phyloP scores from a whole-genome alignment of 2,797 vertebrate species.

The Pseudochirops corinnae region DNA sequence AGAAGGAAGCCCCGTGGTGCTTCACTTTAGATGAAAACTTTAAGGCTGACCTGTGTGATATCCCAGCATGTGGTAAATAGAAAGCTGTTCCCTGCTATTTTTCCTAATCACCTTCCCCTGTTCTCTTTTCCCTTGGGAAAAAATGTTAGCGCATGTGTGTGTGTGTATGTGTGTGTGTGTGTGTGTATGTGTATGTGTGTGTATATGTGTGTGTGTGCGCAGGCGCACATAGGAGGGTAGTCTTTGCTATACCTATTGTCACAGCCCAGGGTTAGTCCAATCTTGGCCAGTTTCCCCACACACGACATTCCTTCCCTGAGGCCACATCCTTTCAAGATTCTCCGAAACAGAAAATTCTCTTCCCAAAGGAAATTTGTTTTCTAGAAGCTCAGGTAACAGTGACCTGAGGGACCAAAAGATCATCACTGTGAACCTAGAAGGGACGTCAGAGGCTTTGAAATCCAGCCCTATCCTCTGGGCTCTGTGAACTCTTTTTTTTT shows the following conservation, averaged over 20 bases:
- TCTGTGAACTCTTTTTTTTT: background rate
- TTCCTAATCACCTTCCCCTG: background rate
- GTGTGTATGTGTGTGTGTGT: too few species aligned
- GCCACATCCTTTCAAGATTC: too few species aligned
- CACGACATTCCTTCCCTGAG: background rate
- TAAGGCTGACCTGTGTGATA: conserved; percentile 95
- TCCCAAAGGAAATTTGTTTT: background rate
- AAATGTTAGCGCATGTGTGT: too few species aligned
- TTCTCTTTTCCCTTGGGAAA: background rate
- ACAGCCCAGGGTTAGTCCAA: background rate
- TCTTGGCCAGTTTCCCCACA: background rate
- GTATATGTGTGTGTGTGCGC: too few species aligned
- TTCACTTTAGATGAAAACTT: conserved; percentile 96
- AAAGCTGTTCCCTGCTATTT: background rate
- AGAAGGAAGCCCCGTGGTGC: conserved; percentile 97
- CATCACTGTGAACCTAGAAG: background rate
- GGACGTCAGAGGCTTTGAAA: background rate
- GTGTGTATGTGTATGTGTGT: too few species aligned
- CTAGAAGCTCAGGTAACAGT: background rate
- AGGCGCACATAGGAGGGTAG: background rate
- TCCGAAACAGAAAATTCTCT: background rate
- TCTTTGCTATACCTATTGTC: background rate
- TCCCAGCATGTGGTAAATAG: conserved; percentile 93
- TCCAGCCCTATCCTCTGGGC: background rate
- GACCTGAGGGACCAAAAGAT: background rate